Conservation (phyloP, 2,113 vertebrate genomes). For the Trinectes maculatus region DNA sequence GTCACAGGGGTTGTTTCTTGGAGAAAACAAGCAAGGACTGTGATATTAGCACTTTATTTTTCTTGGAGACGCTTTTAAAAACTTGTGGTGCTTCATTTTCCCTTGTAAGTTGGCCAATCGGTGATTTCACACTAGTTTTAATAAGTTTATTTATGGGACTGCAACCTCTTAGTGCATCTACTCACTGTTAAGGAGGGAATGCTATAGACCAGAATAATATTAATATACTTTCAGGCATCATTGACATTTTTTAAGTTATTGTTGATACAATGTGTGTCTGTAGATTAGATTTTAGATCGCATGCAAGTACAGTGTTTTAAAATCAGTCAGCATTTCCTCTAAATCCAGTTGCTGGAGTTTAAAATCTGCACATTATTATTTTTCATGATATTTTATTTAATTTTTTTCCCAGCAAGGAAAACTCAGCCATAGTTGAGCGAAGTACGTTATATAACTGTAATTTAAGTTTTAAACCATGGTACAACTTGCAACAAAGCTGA, state of each 20-base stretch:
- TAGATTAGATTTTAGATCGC: constrained; percentile 1
- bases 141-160: constrained; percentile 19
- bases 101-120: constrained; percentile 33
- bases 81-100: constrained; percentile 37
- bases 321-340: constrained; percentile 39
- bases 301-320: constrained; percentile 34
- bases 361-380: constrained; percentile 57
- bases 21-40: constrained; percentile 40
- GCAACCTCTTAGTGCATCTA: constrained; percentile 21
- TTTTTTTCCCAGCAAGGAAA: constrained; percentile 14
- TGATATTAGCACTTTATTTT: constrained; percentile 71
- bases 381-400: constrained; percentile 9
- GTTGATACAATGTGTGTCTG: constrained; percentile 55
- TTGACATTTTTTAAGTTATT: constrained; percentile 31
- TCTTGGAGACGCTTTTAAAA: constrained; percentile 23
- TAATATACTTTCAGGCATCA: background rate
- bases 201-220: background rate
- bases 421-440: background rate
- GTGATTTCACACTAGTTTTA: constrained; percentile 23
- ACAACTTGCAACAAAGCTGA: constrained; percentile 26
- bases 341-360: constrained; percentile 69
- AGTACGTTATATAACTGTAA: background rate
- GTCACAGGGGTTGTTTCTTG: constrained; percentile 23
- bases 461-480: constrained; percentile 4
- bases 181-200: constrained; percentile 23